Evolutionary conservation across 2,888 invertebrate genomes (phyloP).

Genomic region (Cephus spinipes): DNA sequence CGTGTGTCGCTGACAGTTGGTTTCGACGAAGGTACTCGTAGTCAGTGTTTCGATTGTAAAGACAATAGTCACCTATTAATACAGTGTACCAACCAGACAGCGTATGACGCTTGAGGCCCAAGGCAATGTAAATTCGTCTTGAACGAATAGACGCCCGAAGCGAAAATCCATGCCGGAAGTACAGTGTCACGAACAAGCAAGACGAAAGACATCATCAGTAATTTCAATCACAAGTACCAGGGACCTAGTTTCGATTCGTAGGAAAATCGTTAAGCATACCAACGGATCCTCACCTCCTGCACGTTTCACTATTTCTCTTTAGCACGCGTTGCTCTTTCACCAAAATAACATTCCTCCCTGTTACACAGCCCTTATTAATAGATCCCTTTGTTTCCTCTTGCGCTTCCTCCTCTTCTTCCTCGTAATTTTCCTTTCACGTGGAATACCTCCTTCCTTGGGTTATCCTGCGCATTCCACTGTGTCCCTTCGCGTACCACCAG

Average conservation of each 20-base stretch:
- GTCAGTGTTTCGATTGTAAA: background rate
- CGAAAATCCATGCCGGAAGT: background rate
- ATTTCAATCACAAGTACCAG: background rate
- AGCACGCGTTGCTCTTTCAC: background rate
- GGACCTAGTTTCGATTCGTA: background rate
- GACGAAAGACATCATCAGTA: background rate
- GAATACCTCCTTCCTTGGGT: background rate
- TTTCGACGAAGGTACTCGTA: background rate
- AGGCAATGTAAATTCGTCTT: background rate
- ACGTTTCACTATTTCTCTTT: background rate
- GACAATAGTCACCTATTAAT: background rate
- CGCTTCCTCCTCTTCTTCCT: constrained; percentile 18
- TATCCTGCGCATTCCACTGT: background rate
- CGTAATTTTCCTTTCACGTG: background rate
- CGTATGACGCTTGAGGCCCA: background rate
- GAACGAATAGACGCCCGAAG: background rate
- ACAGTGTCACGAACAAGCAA: background rate
- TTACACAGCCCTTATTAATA: background rate
- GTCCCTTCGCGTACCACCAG: background rate
- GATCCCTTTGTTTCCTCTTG: constrained; percentile 13
- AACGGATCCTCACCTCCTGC: background rate
- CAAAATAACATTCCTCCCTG: background rate
- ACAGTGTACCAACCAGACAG: background rate
- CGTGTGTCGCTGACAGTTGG: background rate
- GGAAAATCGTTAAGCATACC: background rate